Conservation (phyloP, 2,113 vertebrate species). For the Alethe castanea region DNA sequence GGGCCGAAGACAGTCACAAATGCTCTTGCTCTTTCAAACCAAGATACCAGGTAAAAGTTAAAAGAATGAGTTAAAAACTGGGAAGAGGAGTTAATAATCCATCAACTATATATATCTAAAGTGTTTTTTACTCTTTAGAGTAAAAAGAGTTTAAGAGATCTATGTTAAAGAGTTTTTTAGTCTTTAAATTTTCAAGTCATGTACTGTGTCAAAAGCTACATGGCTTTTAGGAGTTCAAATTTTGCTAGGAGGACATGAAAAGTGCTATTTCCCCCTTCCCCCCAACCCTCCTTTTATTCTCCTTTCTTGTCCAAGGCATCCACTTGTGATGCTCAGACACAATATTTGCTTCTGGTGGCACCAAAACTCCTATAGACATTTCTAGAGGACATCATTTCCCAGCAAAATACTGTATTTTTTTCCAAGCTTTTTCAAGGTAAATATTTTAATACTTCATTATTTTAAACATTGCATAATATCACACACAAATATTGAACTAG, state of each 20-base stretch:
- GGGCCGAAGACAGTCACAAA: constrained; percentile 50
- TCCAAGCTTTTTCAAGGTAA: background rate
- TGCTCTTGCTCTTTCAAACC: constrained; percentile 75
- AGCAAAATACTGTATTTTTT: background rate
- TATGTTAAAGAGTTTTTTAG: background rate
- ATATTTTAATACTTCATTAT: background rate
- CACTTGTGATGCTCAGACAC: background rate
- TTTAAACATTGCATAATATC: background rate
- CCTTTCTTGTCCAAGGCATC: background rate
- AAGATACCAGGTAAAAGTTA: constrained; percentile 74
- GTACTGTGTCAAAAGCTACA: background rate
- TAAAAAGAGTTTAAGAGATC: no score
- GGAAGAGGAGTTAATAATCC: background rate
- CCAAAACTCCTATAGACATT: fast-evolving
- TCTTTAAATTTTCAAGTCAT: background rate
- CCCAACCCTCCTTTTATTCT: background rate
- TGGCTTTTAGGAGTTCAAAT: fast-evolving
- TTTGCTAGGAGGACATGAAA: background rate
- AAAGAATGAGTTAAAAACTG: constrained; percentile 8
- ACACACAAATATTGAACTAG: fast-evolving
- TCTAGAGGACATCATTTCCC: background rate
- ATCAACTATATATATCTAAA: background rate
- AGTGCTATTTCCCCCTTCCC: no score
- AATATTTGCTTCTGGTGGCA: fast-evolving
- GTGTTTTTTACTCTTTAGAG: background rate